Base-by-base conservation (phyloP, 1,140 invertebrate genomes). In the Musca vetustissima region DNA sequence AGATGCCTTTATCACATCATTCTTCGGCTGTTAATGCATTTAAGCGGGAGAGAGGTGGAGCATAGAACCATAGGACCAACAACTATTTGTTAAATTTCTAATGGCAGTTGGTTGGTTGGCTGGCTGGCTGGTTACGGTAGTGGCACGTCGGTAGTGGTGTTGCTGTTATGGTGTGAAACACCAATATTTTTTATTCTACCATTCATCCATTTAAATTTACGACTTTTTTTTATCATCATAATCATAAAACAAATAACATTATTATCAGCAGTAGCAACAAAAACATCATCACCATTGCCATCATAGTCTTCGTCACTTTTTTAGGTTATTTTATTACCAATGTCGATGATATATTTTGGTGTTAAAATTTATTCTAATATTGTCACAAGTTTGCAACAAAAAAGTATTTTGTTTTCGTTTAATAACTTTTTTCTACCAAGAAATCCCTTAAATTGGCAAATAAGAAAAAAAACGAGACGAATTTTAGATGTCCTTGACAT, bases 231-330 rank as follows among this genome's bases (percentile, higher is more conserved):
- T 32, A 59, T 52, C 49, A 52, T 28, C 17, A 61, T 43, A 61
- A 61, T 61, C 57, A 61, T 61, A 61, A 61, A 61, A 61, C 19
- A 61, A 61, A 61, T 59, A 59, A 32, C 36, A 61, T 36, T 32
- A 43, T 61, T 61, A 61, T 11, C 57, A 43, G 17, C 49, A 21
- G 1, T 13, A 17, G n/a, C 28, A 61, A 9, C 15, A 36, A 11
- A 17, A 61, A 8, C 19, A 36, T 61, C 22, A 13, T 19, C 36
- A 13, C 11, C 36, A 13, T 43, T 7, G 36, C n/a, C 28, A 9
- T 32, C 28, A 9, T 32, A 9, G 28, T 32, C n/a, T n/a, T n/a
- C 28, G 28, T 32, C 28, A 32, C 28, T 4, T 32, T 32, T n/a
- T 32, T 32, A 9, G 3, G 28, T 32, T 32, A 13, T 43, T 43